Evolutionary conservation across 1,140 invertebrate species (phyloP).

Genomic region (Drosophila biarmipes): DNA sequence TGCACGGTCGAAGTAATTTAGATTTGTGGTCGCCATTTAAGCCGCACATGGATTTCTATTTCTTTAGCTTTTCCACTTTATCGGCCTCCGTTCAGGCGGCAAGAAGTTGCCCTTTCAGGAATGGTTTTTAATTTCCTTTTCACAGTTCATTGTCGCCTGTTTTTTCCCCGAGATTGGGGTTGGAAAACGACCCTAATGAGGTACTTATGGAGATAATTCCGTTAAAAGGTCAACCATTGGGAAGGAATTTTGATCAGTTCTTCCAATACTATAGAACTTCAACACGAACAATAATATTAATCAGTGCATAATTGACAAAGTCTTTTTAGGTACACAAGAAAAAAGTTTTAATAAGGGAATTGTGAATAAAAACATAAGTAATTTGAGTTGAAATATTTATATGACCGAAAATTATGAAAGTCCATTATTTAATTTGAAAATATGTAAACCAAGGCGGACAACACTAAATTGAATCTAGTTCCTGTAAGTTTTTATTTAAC

Average conservation of each 20-base stretch:
- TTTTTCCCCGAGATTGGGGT: not conserved
- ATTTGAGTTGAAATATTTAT: too few species aligned
- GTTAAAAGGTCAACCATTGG: not conserved
- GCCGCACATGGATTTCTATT: slow-evolving; percentile 39
- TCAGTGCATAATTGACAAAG: too few species aligned
- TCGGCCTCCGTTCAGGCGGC: slow-evolving; percentile 5
- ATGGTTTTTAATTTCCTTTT: slow-evolving; percentile 75
- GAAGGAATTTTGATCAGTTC: not conserved
- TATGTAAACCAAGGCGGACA: too few species aligned
- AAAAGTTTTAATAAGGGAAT: too few species aligned
- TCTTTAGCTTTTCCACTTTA: slow-evolving; percentile 19
- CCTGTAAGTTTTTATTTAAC: too few species aligned
- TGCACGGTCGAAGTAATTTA: slow-evolving; percentile 73
- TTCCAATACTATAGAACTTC: too few species aligned
- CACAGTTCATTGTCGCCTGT: slow-evolving; percentile 35
- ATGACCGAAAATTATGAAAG: too few species aligned
- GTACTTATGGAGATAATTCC: not conserved
- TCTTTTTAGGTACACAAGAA: too few species aligned
- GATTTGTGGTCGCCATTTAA: slow-evolving; percentile 73
- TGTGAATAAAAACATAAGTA: too few species aligned
- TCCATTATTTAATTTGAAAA: too few species aligned
- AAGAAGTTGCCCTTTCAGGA: slow-evolving; percentile 38
- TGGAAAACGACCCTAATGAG: not conserved
- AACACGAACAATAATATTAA: too few species aligned
- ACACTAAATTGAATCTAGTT: too few species aligned